Base-by-base conservation (phyloP, 2,888 invertebrate genomes). In the Lasioglossum figueresi region DNA sequence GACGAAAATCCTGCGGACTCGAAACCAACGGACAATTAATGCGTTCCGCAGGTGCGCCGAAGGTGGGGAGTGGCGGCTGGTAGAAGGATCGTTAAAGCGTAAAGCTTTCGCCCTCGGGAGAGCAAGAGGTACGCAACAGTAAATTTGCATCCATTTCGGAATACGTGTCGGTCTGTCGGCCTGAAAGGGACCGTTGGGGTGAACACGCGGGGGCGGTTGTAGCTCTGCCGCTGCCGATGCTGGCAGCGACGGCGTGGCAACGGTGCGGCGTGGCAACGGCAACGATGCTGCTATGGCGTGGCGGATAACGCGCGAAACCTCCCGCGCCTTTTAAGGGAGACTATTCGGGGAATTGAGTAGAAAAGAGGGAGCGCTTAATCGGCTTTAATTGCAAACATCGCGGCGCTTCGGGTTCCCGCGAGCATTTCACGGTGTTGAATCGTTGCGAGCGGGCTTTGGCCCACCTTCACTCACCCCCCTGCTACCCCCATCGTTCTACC, bases 321-420 rank as follows among this genome's bases (percentile, higher is more conserved):
- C 80, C 84, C 80, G 79, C 84, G 78, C 84, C 83, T 78, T 83
- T 87, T 86, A 81, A 76, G 72, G 80, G 76, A 88, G 80, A 80
- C 83, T 84, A 86, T 85, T 81, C 79, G 66, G 84, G 82, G 84
- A 84, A 82, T 88, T 80, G 81, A 87, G 86, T 80, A 87, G 88
- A 85, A 87, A 87, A 83, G 82, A 84, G 83, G 80, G 86, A 80
- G 83, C 82, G 84, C 82, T 82, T 88, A 90, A 90, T 89, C 84
- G 79, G 84, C 84, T 86, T 88, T 88, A 90, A 90, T 88, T 86
- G 86, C 83, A 80, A 87, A 83, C 81, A 89, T 90, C 79, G 74
- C 80, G 84, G 76, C 79, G 79, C 78, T 85, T 80, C 84, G 79
- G 80, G 79, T 73, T 84, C 76, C 80, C 83, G 83, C 83, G 88